Evolutionary conservation across 2,888 invertebrate species (phyloP).

Genomic region (Thecocarcelia acutangulata): DNA sequence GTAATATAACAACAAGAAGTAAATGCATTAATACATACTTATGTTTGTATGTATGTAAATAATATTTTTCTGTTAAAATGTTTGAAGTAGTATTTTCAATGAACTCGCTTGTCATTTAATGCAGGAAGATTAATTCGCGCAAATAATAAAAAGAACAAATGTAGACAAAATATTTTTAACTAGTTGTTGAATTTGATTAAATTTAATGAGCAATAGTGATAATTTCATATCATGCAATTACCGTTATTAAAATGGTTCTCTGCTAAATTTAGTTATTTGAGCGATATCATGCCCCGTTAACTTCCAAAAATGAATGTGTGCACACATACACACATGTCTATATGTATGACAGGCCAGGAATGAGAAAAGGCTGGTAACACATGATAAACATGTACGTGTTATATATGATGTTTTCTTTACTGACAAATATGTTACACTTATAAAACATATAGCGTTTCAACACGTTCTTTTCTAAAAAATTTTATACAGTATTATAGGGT

Average conservation of each 20-base stretch:
- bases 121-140: constrained; percentile 32
- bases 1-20: neutral
- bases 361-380: too few relatives aligned
- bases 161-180: constrained; percentile 40
- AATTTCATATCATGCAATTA: constrained; percentile 59
- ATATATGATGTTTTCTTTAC: too few relatives aligned
- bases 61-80: neutral
- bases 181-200: constrained; percentile 56
- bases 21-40: neutral
- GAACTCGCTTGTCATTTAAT: neutral
- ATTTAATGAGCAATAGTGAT: constrained; percentile 60
- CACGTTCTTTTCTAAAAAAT: too few relatives aligned
- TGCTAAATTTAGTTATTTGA: neutral
- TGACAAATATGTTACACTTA: too few relatives aligned
- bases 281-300: too few relatives aligned
- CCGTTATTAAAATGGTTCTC: constrained; percentile 14
- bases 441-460: too few relatives aligned
- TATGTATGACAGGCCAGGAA: too few relatives aligned
- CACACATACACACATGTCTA: neutral
- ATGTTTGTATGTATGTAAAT: constrained; percentile 2
- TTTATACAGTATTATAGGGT: too few relatives aligned
- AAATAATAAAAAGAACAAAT: constrained; percentile 19
- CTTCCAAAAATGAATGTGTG: neutral
- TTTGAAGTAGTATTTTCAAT: too few relatives aligned
- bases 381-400: too few relatives aligned